Base-by-base conservation (phyloP, 2,113 vertebrate genomes). In the Ceyx cyanopectus region DNA sequence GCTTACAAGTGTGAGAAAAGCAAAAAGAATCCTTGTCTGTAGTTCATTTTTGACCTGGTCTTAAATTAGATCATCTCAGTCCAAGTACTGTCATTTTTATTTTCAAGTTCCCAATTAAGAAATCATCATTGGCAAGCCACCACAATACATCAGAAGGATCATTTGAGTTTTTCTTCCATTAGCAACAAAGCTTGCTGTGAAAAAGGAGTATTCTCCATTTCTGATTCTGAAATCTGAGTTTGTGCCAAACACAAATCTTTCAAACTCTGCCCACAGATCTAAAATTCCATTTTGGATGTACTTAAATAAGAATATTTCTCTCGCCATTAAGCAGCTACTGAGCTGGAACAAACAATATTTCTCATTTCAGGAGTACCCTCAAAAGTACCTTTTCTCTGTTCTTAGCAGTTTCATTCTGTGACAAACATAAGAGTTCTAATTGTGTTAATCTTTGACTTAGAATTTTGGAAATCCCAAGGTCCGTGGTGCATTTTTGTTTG, bases 151-250 rank as follows among this genome's bases (percentile, higher is more conserved):
- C 32, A 61, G 48, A 91, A 85, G 12, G 46, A 61, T 40, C 14
- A 29, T 90, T 79, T 82, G 73, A 40, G 20, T 72, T 94, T 97
- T 93, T 66, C 67, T 96, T 94, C 74, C 37, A 27, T 92, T 93
- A 92, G 54, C 50, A 81, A 8, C 69, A 80, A 77, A 80, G 26
- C 9, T 80, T 76, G 46, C 32, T 80, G 72, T 80, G 72, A 37
- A 62, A 90, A 74, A 18, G 9, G 29, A 37, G 8, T 32, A 32
- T 29, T 81, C 24, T 50, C 6, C 14, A n/a, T 88, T 93, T 92
- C 51, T 1, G 8, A 4, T 78, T 70, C 37, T 78, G 14, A 70
- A 90, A 70, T 57, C 32, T 73, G 63, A 72, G 41, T 69, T 73
- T 74, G 46, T 10, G 56, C 40, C 48, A 43, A 78, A 84, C 7